Evolutionary conservation across 2,797 vertebrate species (phyloP).

Genomic region (Labroides dimidiatus): DNA sequence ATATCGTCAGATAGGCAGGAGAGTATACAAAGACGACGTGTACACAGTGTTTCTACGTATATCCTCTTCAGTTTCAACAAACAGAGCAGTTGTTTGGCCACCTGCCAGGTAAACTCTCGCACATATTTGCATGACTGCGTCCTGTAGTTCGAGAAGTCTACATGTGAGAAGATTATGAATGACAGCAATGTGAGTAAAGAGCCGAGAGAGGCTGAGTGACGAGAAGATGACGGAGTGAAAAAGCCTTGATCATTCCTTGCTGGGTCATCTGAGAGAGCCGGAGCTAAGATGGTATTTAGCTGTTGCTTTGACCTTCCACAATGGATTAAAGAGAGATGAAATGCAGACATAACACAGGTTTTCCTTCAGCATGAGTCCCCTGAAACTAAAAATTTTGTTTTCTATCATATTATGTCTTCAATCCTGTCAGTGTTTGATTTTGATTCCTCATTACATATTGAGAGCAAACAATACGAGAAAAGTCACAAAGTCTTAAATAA

Average conservation of each 20-base stretch:
- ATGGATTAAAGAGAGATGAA: slow-evolving; percentile 56
- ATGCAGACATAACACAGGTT: slow-evolving; percentile 11
- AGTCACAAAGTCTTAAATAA: no score
- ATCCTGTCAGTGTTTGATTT: slow-evolving; percentile 2
- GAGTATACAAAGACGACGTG: background rate
- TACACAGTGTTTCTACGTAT: slow-evolving; percentile 3
- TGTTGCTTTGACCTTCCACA: slow-evolving; percentile 38
- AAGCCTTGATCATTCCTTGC: slow-evolving; percentile 58
- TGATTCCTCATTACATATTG: no score
- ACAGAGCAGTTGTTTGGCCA: slow-evolving; percentile 22
- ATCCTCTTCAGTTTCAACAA: slow-evolving; percentile 27
- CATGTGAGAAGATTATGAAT: slow-evolving; percentile 56
- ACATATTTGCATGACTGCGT: slow-evolving; percentile 49
- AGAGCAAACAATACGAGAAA: no score
- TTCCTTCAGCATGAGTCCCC: background rate
- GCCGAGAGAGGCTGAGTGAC: slow-evolving; percentile 33
- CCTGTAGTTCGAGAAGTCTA: slow-evolving; percentile 28
- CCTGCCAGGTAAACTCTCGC: slow-evolving; percentile 27
- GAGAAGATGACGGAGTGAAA: slow-evolving; percentile 38
- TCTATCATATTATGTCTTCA: background rate
- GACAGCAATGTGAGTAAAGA: slow-evolving; percentile 52
- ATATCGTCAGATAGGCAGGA: background rate
- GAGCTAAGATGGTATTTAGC: slow-evolving; percentile 48
- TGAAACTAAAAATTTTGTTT: background rate
- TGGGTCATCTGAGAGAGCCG: slow-evolving; percentile 44